Evolutionary conservation across 2,888 invertebrate genomes (phyloP).

Genomic region (Rhogogaster chlorosoma): DNA sequence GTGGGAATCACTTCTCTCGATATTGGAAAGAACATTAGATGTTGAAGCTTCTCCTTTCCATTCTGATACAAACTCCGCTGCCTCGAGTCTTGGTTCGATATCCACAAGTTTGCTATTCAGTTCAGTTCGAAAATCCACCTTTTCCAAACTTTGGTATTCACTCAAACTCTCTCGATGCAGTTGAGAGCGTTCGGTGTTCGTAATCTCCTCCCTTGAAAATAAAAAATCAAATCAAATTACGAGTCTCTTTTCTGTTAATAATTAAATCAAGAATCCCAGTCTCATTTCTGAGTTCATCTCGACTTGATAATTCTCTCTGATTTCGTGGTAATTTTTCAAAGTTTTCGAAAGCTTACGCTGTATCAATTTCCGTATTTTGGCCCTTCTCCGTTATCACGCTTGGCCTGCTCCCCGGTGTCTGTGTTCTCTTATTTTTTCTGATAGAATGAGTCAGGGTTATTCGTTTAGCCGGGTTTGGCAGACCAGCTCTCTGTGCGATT

Average conservation of each 20-base stretch:
- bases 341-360: not conserved
- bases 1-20: not conserved
- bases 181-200: not conserved
- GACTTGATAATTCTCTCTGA: not conserved
- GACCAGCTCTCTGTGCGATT: slow-evolving; percentile 55
- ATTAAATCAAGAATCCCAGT: not conserved
- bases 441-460: slow-evolving; percentile 56
- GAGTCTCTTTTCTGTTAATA: not conserved
- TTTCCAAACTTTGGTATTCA: not conserved
- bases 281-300: not conserved
- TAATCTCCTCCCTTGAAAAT: not conserved
- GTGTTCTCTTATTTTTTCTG: slow-evolving; percentile 63
- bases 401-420: slow-evolving; percentile 54
- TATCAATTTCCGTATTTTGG: slow-evolving; percentile 35
- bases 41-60: not conserved
- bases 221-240: not conserved
- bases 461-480: slow-evolving; percentile 59
- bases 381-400: not conserved
- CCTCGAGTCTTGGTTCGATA: not conserved
- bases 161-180: not conserved
- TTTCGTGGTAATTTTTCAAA: not conserved
- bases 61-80: not conserved
- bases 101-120: not conserved
- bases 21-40: not conserved
- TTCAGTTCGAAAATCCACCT: not conserved